These are phyloP conservation scores for Pavo muticus DNA, from an alignment of 2,113 vertebrate species.

Conservation along the genomic window DNA sequence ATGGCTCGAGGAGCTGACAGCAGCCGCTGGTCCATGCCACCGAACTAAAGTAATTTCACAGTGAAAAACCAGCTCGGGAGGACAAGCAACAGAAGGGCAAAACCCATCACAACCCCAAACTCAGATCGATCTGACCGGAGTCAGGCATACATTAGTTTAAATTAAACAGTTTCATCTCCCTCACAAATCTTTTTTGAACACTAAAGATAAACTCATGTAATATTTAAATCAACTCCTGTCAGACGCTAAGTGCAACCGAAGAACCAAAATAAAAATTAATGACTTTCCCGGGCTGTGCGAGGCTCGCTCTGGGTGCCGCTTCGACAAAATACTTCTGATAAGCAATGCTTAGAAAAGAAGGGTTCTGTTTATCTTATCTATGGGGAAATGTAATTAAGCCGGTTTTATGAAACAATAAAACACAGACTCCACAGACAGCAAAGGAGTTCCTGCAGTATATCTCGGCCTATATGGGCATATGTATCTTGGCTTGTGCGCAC, in stretches of 20 bases:
- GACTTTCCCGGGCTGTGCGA: background rate
- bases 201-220: conserved; percentile 58
- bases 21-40: conserved; percentile 72
- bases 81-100: conserved; percentile 72
- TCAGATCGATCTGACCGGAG: conserved; percentile 65
- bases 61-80: conserved; percentile 63
- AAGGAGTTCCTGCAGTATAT: background rate
- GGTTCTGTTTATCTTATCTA: conserved; percentile 58
- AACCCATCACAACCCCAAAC: conserved; percentile 56
- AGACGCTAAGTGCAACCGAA: conserved; percentile 36
- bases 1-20: conserved; percentile 67
- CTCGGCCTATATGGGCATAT: background rate
- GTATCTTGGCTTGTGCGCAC: background rate
- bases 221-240: conserved; percentile 54
- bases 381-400: conserved; percentile 46
- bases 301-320: background rate
- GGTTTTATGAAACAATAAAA: conserved; percentile 62
- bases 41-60: conserved; percentile 69
- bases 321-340: conserved; percentile 53
- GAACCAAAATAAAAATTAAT: conserved; percentile 54
- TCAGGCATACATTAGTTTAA: conserved; percentile 67
- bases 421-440: conserved; percentile 28
- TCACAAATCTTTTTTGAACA: conserved; percentile 55
- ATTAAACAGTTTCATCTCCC: conserved; percentile 42
- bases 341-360: conserved; percentile 7